A percentile compares a stretch with the other conserved stretches of the same genome.
phyloP scores from a whole-genome alignment of 2,888 invertebrate genomes.

The Tetragonula carbonaria region DNA sequence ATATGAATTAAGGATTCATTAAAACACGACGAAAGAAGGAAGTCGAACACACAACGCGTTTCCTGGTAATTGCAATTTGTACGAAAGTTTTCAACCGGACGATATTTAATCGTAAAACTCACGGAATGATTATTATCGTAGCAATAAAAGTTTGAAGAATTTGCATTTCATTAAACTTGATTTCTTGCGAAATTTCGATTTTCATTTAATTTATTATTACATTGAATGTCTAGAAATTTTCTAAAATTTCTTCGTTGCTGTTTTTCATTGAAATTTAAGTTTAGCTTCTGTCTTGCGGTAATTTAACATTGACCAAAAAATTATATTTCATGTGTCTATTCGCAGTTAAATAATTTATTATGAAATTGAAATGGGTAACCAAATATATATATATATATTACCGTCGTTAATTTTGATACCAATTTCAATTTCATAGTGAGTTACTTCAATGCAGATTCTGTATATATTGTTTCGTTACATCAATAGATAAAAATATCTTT shows the following conservation, averaged over 20 bases:
- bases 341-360: too few relatives aligned
- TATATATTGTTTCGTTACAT: neutral
- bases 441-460: neutral
- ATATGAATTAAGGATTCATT: slow-evolving; percentile 1
- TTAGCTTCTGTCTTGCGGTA: too few relatives aligned
- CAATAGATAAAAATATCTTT: too few relatives aligned
- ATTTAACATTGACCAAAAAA: too few relatives aligned
- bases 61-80: neutral
- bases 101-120: neutral
- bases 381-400: neutral
- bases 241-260: too few relatives aligned
- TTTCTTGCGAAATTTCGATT: too few relatives aligned
- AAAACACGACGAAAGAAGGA: neutral
- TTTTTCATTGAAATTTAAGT: too few relatives aligned
- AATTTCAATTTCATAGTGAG: neutral
- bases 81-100: neutral
- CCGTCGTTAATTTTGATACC: neutral
- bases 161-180: neutral
- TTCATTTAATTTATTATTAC: neutral
- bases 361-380: too few relatives aligned
- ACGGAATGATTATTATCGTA: neutral
- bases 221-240: neutral
- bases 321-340: too few relatives aligned
- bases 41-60: neutral
- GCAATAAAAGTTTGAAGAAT: neutral